Evolutionary conservation across 2,888 invertebrate species (phyloP).

Genomic region (Watsonalla cultraria): DNA sequence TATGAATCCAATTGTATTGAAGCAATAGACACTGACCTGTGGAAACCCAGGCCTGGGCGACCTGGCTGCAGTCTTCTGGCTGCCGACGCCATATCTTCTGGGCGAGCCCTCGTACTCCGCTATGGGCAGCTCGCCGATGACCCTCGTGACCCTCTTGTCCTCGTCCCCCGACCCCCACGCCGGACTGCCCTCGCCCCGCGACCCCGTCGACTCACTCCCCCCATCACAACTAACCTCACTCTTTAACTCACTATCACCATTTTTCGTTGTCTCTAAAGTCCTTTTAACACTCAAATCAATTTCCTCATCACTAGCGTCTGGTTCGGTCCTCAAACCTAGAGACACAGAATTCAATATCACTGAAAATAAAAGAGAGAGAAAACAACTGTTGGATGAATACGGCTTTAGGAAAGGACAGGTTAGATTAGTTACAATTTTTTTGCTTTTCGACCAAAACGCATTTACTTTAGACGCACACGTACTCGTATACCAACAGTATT

Average conservation of each 20-base stretch:
- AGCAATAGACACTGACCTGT: conserved; percentile 65
- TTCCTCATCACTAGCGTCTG: conserved; percentile 73
- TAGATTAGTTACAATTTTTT: conserved; percentile 7
- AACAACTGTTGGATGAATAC: conserved; percentile 29
- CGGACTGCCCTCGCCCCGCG: conserved; percentile 51
- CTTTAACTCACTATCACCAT: conserved; percentile 73
- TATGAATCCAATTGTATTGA: not conserved
- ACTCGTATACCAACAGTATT: no score
- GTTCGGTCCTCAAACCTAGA: conserved; percentile 75
- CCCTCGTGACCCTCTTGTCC: conserved; percentile 77
- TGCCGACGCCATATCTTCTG: conserved; percentile 87
- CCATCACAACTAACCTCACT: conserved; percentile 58
- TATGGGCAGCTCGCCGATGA: conserved; percentile 92
- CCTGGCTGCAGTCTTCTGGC: conserved; percentile 84
- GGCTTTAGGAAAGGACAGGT: conserved; percentile 7
- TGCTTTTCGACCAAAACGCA: not conserved
- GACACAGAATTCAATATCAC: conserved; percentile 78
- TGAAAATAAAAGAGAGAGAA: conserved; percentile 70
- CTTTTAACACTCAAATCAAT: conserved; percentile 71
- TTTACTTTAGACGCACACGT: no score
- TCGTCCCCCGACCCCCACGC: conserved; percentile 62
- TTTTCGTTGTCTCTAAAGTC: conserved; percentile 74
- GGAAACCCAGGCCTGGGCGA: conserved; percentile 93
- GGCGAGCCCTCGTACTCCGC: conserved; percentile 96
- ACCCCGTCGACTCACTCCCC: conserved; percentile 57